phyloP scores from a whole-genome alignment of 2,113 vertebrate genomes.

The Neogobius melanostomus region DNA sequence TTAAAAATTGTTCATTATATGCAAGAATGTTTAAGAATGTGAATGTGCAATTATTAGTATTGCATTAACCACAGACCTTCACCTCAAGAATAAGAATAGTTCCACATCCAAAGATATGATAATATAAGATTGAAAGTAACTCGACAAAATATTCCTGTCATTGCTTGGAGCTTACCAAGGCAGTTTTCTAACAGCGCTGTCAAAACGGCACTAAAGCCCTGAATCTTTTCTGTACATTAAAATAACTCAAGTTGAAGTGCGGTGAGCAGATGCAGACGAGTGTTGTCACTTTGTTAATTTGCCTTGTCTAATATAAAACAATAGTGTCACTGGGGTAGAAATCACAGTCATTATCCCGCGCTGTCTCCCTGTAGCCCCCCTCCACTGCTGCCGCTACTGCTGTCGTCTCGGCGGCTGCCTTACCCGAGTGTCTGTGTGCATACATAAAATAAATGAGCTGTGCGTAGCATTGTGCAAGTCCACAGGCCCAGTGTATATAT shows the following conservation, averaged over 20 bases:
- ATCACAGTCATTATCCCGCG: conserved; percentile 71
- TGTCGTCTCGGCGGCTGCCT: conserved; percentile 58
- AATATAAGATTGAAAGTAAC: background rate
- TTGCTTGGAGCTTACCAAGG: background rate
- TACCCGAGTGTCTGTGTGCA: conserved; percentile 71
- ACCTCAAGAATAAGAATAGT: too few relatives aligned
- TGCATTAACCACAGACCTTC: too few relatives aligned
- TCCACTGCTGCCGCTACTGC: conserved; percentile 45
- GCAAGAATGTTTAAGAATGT: too few relatives aligned
- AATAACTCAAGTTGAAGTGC: conserved; percentile 3
- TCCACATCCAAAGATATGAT: too few relatives aligned
- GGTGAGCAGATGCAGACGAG: conserved; percentile 8
- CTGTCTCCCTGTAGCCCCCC: conserved; percentile 32
- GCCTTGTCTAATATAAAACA: conserved; percentile 59
- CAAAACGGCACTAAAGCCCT: background rate
- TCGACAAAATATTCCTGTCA: background rate
- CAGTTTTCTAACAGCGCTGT: background rate
- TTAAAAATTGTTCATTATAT: too few relatives aligned
- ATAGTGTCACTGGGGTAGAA: conserved; percentile 67
- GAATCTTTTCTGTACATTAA: conserved; percentile 2
- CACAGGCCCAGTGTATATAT: conserved; percentile 82
- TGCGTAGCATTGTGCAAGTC: conserved; percentile 78
- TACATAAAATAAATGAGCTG: conserved; percentile 81
- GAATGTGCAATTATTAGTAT: too few relatives aligned
- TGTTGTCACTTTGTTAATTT: conserved; percentile 64